These are phyloP conservation scores for Kradibia gibbosae DNA, from an alignment of 1,140 invertebrate species.

Conservation along the genomic window DNA sequence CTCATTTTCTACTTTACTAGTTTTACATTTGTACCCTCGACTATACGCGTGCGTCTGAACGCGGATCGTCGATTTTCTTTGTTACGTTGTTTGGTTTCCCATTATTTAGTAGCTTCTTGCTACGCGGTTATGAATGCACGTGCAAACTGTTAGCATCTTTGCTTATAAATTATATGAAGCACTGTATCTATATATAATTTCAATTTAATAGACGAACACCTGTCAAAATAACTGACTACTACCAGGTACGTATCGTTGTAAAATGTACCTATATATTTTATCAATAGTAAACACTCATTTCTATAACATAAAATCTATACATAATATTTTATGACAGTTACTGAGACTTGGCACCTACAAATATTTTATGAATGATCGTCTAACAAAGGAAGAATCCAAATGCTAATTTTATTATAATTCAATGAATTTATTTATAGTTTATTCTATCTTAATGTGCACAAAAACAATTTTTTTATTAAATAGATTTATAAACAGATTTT, in stretches of 20 bases:
- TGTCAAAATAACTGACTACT: neutral
- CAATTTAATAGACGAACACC: neutral
- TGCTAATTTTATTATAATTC: no score
- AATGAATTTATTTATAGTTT: no score
- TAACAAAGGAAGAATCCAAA: no score
- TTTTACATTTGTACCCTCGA: neutral
- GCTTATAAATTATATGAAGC: neutral
- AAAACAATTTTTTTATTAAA: no score
- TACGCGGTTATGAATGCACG: neutral
- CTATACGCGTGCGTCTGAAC: neutral
- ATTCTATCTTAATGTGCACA: no score
- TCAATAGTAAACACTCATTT: no score
- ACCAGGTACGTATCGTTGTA: neutral
- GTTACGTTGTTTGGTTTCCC: neutral
- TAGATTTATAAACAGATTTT: no score
- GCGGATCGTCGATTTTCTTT: neutral
- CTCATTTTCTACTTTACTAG: neutral
- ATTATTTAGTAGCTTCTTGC: neutral
- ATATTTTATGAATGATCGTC: no score
- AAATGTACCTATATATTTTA: conserved; percentile 5
- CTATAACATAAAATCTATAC: neutral
- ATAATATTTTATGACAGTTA: no score
- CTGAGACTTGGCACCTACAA: no score
- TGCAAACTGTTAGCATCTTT: neutral
- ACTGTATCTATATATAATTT: neutral